Evolutionary conservation across 2,113 vertebrate species (phyloP).

Genomic region (Sorex fumeus): DNA sequence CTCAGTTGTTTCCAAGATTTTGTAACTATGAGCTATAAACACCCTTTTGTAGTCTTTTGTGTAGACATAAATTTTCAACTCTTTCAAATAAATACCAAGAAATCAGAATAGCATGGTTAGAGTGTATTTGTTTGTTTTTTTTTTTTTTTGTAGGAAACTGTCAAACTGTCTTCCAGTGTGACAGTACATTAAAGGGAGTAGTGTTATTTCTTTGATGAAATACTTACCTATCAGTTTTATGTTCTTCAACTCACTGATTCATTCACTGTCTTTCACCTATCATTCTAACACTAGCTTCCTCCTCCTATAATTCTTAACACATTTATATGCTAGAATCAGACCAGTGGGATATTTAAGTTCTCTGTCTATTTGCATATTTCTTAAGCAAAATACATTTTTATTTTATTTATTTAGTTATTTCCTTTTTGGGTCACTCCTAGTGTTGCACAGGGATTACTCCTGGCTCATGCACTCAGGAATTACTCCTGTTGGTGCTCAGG

Average conservation of each 20-base stretch:
- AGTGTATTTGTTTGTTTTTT: background rate
- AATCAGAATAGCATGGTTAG: background rate
- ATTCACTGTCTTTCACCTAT: background rate
- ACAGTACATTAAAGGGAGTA: background rate
- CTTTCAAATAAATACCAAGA: background rate
- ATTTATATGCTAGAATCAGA: background rate
- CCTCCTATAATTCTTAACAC: too few species aligned
- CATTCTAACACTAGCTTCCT: background rate
- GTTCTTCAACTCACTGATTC: background rate
- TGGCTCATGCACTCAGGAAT: too few species aligned
- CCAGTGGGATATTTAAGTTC: background rate
- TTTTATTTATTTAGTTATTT: too few species aligned
- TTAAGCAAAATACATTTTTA: background rate
- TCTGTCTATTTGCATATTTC: background rate
- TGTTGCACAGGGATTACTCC: too few species aligned
- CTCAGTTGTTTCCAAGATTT: background rate
- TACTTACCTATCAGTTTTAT: background rate
- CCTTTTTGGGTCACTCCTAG: too few species aligned
- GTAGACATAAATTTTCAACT: background rate
- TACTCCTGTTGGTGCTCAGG: too few species aligned
- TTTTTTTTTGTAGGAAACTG: background rate
- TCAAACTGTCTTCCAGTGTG: background rate
- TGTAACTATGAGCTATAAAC: background rate
- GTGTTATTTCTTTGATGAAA: background rate
- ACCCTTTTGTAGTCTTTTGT: background rate